A percentile compares a stretch with the other conserved stretches of the same genome.
Conservation (phyloP, 2,113 vertebrate species). For the Parotia lawesii region DNA sequence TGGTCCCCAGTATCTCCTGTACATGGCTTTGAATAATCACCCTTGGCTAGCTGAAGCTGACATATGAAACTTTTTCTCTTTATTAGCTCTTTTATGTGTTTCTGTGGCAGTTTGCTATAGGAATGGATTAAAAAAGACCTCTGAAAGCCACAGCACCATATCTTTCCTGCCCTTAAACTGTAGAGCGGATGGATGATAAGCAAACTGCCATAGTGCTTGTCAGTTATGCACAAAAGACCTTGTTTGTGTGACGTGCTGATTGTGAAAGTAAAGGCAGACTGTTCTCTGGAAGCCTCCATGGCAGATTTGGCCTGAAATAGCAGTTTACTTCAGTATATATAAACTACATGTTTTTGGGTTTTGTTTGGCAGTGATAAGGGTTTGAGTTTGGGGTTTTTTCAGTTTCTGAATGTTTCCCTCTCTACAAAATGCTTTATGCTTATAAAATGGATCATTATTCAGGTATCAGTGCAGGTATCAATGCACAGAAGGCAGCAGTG, state of each 20-base stretch:
- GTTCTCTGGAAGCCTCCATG: neutral
- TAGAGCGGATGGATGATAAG: neutral
- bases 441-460: neutral
- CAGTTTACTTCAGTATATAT: neutral
- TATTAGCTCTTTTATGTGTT: neutral
- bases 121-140: neutral
- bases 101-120: neutral
- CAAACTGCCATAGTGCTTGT: neutral
- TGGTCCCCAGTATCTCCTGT: neutral
- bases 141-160: neutral
- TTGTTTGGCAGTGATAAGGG: neutral
- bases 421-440: neutral
- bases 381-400: neutral
- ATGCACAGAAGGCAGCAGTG: neutral
- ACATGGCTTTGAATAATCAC: neutral
- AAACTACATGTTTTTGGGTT: neutral
- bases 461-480: neutral
- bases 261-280: neutral
- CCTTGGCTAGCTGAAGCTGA: neutral
- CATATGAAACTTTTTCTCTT: neutral
- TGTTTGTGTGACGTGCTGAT: neutral
- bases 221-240: neutral
- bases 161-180: neutral
- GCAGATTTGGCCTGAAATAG: neutral
- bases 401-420: neutral